Base-by-base conservation (phyloP, 2,797 vertebrate species). In the Coluber constrictor region DNA sequence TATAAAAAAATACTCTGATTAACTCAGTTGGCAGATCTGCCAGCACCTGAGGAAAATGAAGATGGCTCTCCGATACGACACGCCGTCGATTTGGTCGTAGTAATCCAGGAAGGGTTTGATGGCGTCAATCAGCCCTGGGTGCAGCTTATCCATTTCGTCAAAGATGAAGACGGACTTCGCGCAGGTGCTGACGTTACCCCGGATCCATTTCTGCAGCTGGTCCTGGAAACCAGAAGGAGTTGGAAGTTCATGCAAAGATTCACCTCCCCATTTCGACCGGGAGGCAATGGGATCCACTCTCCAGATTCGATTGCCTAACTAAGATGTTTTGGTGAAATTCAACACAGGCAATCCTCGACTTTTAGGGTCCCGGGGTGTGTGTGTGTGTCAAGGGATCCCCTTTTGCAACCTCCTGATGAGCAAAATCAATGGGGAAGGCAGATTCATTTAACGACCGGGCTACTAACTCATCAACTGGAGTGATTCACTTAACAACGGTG, bases 81-180 rank as follows among this genome's bases (percentile, higher is more conserved):
- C 97, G 0, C 98, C 98, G 0, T 98, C 98, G 23, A 99, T 95
- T 70, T 98, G 97, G 27, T 98, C 98, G 0, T 99, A 98, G 94
- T 98, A 98, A 93, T 99, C 99, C 32, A 99, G 96, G 93, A 98
- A 99, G 0, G 99, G 98, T 92, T 99, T 99, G 93, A 99, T 99
- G 88, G 98, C 97, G 51, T 99, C 99, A 0, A 99, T 99, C 95
- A 99, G 93, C 11, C 98, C 98, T 0, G 98, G 98, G 55, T 98
- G 98, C 98, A 99, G 97, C 94, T 99, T 98, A 93, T 99, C 99
- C 99, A 99, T 99, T 97, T 99, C 98, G 1, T 99, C 99, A 89
- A 99, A 99, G 94, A 99, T 98, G 97, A 99, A 99, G 96, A 99
- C 96, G 0, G 99, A 99, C 47, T 95, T 98, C 0, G 97, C 97